A percentile compares a stretch with the other conserved stretches of the same genome.
These are phyloP conservation scores for Papilio helenus DNA, from an alignment of 1,140 invertebrate genomes.

Conservation along the genomic window DNA sequence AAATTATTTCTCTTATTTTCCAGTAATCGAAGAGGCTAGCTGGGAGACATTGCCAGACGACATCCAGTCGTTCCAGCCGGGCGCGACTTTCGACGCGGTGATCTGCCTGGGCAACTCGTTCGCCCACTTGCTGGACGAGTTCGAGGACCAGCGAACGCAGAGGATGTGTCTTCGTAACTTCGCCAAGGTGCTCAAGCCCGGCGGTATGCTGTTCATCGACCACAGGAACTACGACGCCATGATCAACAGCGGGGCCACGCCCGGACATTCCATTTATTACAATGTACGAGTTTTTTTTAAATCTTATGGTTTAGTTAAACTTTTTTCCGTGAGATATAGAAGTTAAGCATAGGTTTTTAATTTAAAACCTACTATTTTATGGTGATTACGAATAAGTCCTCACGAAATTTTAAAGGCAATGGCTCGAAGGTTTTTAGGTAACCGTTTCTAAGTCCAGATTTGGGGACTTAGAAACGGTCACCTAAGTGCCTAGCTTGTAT, in stretches of 20 bases:
- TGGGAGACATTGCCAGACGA: conserved; percentile 90
- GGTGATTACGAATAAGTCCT: no score
- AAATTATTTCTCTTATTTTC: background rate
- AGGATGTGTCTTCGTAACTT: conserved; percentile 91
- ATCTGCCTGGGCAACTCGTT: conserved; percentile 96
- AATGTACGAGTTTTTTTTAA: conserved; percentile 86
- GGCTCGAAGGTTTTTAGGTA: no score
- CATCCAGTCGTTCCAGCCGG: conserved; percentile 83
- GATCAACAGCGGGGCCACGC: conserved; percentile 87
- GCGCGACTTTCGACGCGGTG: conserved; percentile 89
- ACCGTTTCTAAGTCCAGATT: no score
- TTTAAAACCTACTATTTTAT: background rate
- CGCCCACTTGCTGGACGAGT: conserved; percentile 91
- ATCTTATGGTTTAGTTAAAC: background rate
- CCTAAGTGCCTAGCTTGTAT: background rate
- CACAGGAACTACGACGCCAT: conserved; percentile 95
- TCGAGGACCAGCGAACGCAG: conserved; percentile 90
- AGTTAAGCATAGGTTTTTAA: background rate
- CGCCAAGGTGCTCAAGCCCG: conserved; percentile 90
- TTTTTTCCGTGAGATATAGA: background rate
- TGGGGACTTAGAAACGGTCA: no score
- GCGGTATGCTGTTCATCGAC: conserved; percentile 93
- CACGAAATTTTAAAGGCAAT: no score
- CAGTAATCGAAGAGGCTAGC: conserved; percentile 92
- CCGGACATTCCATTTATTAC: conserved; percentile 93